Evolutionary conservation across 2,888 invertebrate species (phyloP).

Genomic region (Tipula unca): DNA sequence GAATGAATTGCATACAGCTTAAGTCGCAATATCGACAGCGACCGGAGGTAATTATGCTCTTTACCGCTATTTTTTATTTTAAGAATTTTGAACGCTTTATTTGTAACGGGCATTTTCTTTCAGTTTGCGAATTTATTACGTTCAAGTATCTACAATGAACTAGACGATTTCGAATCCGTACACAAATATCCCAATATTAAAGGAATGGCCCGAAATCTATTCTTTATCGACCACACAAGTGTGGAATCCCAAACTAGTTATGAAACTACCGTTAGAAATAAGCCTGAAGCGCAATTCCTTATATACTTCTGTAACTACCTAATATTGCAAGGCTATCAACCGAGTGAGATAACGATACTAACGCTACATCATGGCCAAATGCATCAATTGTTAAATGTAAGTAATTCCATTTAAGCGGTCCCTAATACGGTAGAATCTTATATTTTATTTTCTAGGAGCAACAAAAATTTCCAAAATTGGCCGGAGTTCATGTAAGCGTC

Average conservation of each 20-base stretch:
- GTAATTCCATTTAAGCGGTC: neutral
- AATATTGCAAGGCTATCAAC: constrained; percentile 49
- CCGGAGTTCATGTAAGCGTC: constrained; percentile 53
- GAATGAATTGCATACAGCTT: constrained; percentile 50
- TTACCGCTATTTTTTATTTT: neutral
- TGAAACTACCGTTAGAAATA: constrained; percentile 51
- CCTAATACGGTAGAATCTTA: neutral
- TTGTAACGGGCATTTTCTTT: too few relatives aligned
- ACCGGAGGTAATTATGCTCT: constrained; percentile 38
- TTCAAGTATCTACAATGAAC: constrained; percentile 56
- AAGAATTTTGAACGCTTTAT: too few relatives aligned
- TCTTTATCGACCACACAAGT: constrained; percentile 55
- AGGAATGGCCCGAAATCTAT: constrained; percentile 55
- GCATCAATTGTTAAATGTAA: constrained; percentile 32
- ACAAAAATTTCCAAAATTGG: constrained; percentile 28
- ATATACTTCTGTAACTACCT: constrained; percentile 53
- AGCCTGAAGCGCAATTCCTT: constrained; percentile 55
- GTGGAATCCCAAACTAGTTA: constrained; percentile 45
- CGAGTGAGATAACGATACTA: constrained; percentile 61
- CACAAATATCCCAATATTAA: constrained; percentile 46
- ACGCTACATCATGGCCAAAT: constrained; percentile 65
- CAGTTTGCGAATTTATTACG: constrained; percentile 49
- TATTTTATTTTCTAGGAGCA: constrained; percentile 29
- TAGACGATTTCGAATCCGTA: constrained; percentile 54
- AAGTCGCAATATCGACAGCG: constrained; percentile 70